Conservation (phyloP, 2,888 invertebrate genomes). For the Subacronicta megacephala region DNA sequence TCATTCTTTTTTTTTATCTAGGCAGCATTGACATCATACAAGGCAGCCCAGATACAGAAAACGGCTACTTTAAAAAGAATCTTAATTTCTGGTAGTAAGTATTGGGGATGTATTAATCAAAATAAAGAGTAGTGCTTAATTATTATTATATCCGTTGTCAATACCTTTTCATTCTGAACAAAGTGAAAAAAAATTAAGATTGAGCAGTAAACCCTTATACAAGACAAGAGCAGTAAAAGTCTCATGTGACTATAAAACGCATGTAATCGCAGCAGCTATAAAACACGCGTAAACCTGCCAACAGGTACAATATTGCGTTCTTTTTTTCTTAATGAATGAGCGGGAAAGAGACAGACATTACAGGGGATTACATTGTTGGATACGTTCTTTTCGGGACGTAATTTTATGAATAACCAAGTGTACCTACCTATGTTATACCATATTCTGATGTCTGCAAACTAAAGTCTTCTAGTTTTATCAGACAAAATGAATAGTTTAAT, state of each 20-base stretch:
- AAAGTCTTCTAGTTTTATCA: too few species aligned
- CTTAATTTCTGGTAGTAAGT: too few species aligned
- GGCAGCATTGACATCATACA: too few species aligned
- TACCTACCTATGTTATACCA: too few species aligned
- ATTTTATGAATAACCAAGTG: neutral
- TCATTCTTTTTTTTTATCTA: too few species aligned
- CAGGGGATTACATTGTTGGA: slow-evolving; percentile 15
- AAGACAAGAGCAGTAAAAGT: slow-evolving; percentile 49
- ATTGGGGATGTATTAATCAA: neutral
- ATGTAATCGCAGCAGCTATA: slow-evolving; percentile 45
- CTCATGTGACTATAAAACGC: slow-evolving; percentile 42
- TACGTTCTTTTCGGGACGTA: slow-evolving; percentile 7
- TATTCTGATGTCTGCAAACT: too few species aligned
- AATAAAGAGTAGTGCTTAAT: too few species aligned
- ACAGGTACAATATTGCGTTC: slow-evolving; percentile 35
- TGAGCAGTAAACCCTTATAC: slow-evolving; percentile 50
- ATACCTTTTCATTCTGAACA: neutral
- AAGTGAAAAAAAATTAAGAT: slow-evolving; percentile 36
- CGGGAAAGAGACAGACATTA: slow-evolving; percentile 9
- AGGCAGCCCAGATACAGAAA: too few species aligned
- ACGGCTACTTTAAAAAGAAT: too few species aligned
- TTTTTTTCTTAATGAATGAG: slow-evolving; percentile 21
- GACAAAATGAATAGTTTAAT: too few species aligned
- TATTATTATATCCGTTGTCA: neutral
- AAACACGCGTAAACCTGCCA: slow-evolving; percentile 39